Evolutionary conservation across 2,888 invertebrate genomes (phyloP).

Genomic region (Nymphalis c-album): DNA sequence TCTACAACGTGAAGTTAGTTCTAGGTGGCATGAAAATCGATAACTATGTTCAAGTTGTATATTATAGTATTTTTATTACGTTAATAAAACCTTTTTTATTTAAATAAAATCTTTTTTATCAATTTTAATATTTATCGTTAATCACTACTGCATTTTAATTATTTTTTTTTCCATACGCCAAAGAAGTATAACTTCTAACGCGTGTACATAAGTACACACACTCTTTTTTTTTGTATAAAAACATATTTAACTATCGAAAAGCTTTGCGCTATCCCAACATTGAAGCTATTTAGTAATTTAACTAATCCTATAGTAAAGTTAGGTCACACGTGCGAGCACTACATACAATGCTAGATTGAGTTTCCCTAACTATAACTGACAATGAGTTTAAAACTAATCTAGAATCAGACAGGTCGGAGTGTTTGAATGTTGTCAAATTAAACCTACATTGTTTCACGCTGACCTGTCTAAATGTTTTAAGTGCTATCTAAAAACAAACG

Average conservation of each 20-base stretch:
- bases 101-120: too few species aligned
- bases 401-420: not conserved
- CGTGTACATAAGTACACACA: too few species aligned
- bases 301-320: slow-evolving; percentile 20
- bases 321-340: slow-evolving; percentile 11
- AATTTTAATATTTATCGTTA: too few species aligned
- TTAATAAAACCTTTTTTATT: too few species aligned
- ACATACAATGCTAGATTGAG: slow-evolving; percentile 12
- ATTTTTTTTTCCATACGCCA: too few species aligned
- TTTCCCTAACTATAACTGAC: slow-evolving; percentile 13
- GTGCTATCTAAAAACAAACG: not conserved
- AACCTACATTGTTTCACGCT: not conserved
- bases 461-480: not conserved
- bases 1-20: too few species aligned
- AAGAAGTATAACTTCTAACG: too few species aligned
- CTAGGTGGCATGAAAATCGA: too few species aligned
- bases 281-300: slow-evolving; percentile 6
- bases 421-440: slow-evolving; percentile 3
- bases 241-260: not conserved
- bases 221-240: too few species aligned
- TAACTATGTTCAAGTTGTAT: too few species aligned
- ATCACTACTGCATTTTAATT: too few species aligned
- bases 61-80: too few species aligned
- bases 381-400: slow-evolving; percentile 26
- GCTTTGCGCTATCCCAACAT: not conserved